Conservation (phyloP, 30 jellyfish, hydroid and myxozoan species). For the Sanderia malayensis region DNA sequence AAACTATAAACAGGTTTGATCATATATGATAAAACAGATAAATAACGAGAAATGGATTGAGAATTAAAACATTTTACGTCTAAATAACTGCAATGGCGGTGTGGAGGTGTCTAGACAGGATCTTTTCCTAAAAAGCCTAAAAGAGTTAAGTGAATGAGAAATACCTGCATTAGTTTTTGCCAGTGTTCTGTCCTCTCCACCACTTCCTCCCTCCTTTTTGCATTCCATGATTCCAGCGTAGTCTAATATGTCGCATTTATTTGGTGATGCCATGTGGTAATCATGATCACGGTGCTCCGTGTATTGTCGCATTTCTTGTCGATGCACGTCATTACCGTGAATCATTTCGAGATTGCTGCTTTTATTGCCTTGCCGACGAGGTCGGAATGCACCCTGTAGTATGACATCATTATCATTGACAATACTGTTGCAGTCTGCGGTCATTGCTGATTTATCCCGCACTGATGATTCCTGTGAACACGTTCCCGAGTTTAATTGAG, state of each 20-base stretch:
- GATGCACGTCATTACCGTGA: not conserved
- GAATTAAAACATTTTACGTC: constrained; percentile 50
- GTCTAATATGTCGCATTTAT: constrained; percentile 33
- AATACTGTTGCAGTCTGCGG: not conserved
- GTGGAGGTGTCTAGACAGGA: constrained; percentile 53
- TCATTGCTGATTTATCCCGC: constrained; percentile 19
- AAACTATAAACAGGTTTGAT: no score
- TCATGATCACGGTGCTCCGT: constrained; percentile 31
- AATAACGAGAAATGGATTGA: no score
- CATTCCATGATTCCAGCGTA: constrained; percentile 44
- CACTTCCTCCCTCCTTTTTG: not conserved
- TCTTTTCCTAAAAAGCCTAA: no score
- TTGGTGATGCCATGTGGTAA: constrained; percentile 29
- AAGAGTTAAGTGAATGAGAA: not conserved
- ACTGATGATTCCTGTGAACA: constrained; percentile 36
- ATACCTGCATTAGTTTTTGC: no score
- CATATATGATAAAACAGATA: no score
- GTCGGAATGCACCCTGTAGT: constrained; percentile 7
- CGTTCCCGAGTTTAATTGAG: constrained; percentile 50
- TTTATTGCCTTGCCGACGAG: constrained; percentile 33
- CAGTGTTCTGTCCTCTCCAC: no score
- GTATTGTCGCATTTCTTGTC: not conserved
- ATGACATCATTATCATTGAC: not conserved
- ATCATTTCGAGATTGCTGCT: not conserved
- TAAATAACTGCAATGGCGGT: constrained; percentile 48